Evolutionary conservation across 2,888 invertebrate genomes (phyloP), one percentile per base, ranked within the genome.

Genomic region (Nephrotoma appendiculata): DNA sequence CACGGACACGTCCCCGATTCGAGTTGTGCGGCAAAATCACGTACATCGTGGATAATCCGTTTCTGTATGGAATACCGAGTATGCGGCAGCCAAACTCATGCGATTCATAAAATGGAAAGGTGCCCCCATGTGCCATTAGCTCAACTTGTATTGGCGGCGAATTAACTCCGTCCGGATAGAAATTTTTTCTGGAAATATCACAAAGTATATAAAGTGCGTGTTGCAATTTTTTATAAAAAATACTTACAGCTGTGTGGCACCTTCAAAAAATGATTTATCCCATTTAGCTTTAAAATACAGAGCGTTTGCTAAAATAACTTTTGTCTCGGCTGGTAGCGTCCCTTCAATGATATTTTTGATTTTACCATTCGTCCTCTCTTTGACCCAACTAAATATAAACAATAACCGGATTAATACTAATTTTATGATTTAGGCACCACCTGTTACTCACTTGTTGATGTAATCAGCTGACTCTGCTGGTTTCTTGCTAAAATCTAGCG

Each of bases 41-140:
- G n/a, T 85, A 95, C 94, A 96, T 94, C 0, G 93, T 92, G 86
- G 93, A 93, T 87, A 93, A 91, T 87, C 92, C 92, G 5, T 94
- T 94, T 90, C 94, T 93, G 90, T 95, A 96, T 0, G 95, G 95
- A 0, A 95, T 90, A 1, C 94, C 95, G 86, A 95, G 89, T 85
- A 95, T 94, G 88, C 94, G 93, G 87, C 93, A 94, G 19, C 85
- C 85, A 19, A 44, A 86, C 15, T 86, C 86, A 12, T 42, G 3
- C 15, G 86, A 86, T 57, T 86, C 57, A 52, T 86, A 86, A 86
- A 44, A 86, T 15, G 86, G 86, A 42, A 86, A 86, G 5, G 9
- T 84, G 15, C 84, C 84, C 0, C 84, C 84, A 42, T 84, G 84
- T 6, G 84, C 84, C 84, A 84, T 84, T 2, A 84, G 41, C 41